These are phyloP conservation scores for Ictalurus punctatus DNA, from an alignment of 2,113 vertebrate genomes.

Conservation along the genomic window DNA sequence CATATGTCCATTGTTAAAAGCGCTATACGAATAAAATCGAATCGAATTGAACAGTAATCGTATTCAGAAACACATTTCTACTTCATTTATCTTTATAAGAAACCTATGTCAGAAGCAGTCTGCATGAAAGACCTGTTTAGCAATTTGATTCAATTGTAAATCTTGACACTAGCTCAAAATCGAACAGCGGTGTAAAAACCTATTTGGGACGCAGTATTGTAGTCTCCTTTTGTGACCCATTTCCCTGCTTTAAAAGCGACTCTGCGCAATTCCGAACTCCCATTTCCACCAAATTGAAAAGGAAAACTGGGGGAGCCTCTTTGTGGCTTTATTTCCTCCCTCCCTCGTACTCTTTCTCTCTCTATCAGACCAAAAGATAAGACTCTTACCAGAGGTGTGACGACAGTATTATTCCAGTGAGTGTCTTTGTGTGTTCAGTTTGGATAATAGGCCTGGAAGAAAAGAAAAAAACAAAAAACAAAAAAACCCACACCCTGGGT, in stretches of 20 bases:
- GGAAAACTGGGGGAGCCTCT: background rate
- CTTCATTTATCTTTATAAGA: background rate
- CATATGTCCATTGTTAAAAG: too few relatives aligned
- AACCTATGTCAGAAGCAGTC: background rate
- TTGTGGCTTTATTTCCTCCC: background rate
- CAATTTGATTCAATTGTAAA: conserved; percentile 40
- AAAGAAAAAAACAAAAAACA: background rate
- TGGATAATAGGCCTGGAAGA: conserved; percentile 25
- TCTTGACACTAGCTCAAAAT: conserved; percentile 33
- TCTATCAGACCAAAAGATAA: conserved; percentile 7
- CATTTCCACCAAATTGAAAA: conserved; percentile 31
- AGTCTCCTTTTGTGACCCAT: conserved; percentile 2
- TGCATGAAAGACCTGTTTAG: background rate
- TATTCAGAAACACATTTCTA: background rate
- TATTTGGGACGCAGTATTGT: background rate
- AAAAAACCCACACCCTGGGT: conserved; percentile 2
- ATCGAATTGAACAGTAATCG: background rate
- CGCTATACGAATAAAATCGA: too few relatives aligned
- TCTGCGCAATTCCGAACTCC: conserved; percentile 5
- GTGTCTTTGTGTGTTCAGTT: conserved; percentile 27
- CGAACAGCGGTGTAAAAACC: background rate
- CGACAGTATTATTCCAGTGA: conserved; percentile 13
- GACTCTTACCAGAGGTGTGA: conserved; percentile 12
- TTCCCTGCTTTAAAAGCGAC: background rate
- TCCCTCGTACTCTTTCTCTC: background rate